Conservation (phyloP, 37 sponge, comb jelly and placozoan species). For the Corticium candelabrum region DNA sequence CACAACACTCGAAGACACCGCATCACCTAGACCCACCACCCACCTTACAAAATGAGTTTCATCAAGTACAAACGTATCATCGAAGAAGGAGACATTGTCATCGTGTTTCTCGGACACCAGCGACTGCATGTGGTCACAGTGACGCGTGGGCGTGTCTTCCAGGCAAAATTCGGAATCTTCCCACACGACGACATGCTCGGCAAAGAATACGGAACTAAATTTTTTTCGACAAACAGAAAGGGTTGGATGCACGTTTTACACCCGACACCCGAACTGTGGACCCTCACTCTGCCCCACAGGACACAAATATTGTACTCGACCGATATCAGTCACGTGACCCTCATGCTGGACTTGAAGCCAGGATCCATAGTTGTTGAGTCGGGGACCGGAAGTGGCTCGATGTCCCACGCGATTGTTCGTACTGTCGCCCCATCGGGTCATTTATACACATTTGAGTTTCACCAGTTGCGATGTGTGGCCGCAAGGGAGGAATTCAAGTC, state of each 20-base stretch:
- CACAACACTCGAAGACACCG: no score
- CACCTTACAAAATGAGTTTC: no score
- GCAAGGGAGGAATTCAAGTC: constrained; percentile 79
- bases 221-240: constrained; percentile 69
- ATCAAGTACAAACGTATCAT: no score
- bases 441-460: constrained; percentile 91
- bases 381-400: constrained; percentile 92
- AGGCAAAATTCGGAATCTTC: constrained; percentile 62
- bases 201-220: constrained; percentile 69
- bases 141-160: constrained; percentile 43
- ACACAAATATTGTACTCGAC: constrained; percentile 92
- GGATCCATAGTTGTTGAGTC: constrained; percentile 78
- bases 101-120: constrained; percentile 53
- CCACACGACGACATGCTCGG: constrained; percentile 79
- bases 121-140: constrained; percentile 47
- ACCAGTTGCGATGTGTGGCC: constrained; percentile 56
- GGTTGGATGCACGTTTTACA: constrained; percentile 57
- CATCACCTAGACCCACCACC: no score
- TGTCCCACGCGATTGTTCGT: constrained; percentile 84
- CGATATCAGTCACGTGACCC: constrained; percentile 67
- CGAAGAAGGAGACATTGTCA: constrained; percentile 65
- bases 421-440: constrained; percentile 85
- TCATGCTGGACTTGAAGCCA: constrained; percentile 71
- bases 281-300: constrained; percentile 82
- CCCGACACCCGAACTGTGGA: constrained; percentile 97